Base-by-base conservation (phyloP, 2,113 vertebrate species). In the Syngnathoides biaculeatus region DNA sequence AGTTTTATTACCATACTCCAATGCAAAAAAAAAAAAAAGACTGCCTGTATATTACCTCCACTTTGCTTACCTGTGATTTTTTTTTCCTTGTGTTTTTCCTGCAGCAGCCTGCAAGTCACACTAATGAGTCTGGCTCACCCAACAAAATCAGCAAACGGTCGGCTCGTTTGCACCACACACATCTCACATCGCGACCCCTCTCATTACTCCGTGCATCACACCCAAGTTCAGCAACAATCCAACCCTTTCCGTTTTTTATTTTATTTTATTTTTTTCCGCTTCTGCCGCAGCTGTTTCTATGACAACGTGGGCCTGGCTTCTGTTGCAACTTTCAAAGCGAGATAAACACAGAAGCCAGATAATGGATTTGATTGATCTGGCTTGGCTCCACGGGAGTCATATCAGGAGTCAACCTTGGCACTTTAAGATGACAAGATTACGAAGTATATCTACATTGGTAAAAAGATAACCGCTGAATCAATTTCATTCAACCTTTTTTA, bases 261-360 rank as follows among this genome's bases (percentile, higher is more conserved):
- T 38, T 22, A 40, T 13, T 13, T 8, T 61, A 10, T 10, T 20
- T 60, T 4, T 42, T 20, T 7, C 11, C 8, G 17, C 38, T 47
- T 14, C 70, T 64, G 73, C 82, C 69, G 77, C 82, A 67, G 69
- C 82, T 81, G 92, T 93, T 93, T 88, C 92, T 85, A 92, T 92
- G 91, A 83, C 91, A 87, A 93, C 90, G 26, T 26, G 1, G 74
- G 67, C 73, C 40, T 20, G 48, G 35, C 26, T 52, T 78, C 84
- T 59, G 79, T 80, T 79, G 86, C 84, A 89, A 85, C 86, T 89
- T 88, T 78, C 40, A 77, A 75, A 80, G 77, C 50, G 47, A 61
- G 77, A 87, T 87, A 80, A 90, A 89, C 86, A 87, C 77, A 83
- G 81, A 82, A 79, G 81, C 72, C 74, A 79, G 82, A 86, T 90